Conservation (phyloP, 2,888 invertebrate genomes). For the Eucera pruinosa region DNA sequence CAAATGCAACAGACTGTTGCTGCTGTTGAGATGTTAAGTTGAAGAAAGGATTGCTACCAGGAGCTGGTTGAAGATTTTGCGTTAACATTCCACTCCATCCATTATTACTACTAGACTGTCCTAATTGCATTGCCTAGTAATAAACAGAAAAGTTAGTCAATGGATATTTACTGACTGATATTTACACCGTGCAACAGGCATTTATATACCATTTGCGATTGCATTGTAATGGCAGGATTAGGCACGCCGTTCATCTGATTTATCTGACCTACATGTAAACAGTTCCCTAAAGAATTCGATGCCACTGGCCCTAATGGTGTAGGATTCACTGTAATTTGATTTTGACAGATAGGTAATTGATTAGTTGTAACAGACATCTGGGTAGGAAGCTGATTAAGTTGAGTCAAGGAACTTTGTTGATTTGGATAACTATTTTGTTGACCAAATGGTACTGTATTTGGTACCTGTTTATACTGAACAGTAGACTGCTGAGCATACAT, state of each 20-base stretch:
- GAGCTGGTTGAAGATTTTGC: constrained; percentile 82
- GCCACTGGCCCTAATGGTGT: constrained; percentile 69
- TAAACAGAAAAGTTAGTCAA: neutral
- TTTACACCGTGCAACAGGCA: neutral
- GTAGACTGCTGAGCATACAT: constrained; percentile 77
- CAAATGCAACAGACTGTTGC: constrained; percentile 65
- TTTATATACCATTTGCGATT: constrained; percentile 78
- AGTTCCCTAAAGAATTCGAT: constrained; percentile 70
- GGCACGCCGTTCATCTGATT: constrained; percentile 77
- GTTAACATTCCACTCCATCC: constrained; percentile 82
- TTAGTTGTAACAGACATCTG: constrained; percentile 77
- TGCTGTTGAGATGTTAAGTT: constrained; percentile 78
- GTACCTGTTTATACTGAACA: constrained; percentile 74
- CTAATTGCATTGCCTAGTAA: constrained; percentile 78
- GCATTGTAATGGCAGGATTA: constrained; percentile 75
- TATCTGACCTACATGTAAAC: constrained; percentile 74
- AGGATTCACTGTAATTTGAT: constrained; percentile 75
- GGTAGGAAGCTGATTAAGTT: constrained; percentile 73
- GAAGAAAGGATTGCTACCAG: constrained; percentile 83
- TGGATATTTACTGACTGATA: neutral
- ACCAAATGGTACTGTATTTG: constrained; percentile 68
- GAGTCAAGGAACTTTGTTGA: constrained; percentile 73
- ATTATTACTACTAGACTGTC: constrained; percentile 76
- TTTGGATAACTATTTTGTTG: constrained; percentile 74
- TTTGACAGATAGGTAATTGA: constrained; percentile 75